A percentile compares a stretch with the other conserved stretches of the same genome.
Conservation (phyloP, 1,140 invertebrate genomes). For the Meloidogyne floridensis region DNA sequence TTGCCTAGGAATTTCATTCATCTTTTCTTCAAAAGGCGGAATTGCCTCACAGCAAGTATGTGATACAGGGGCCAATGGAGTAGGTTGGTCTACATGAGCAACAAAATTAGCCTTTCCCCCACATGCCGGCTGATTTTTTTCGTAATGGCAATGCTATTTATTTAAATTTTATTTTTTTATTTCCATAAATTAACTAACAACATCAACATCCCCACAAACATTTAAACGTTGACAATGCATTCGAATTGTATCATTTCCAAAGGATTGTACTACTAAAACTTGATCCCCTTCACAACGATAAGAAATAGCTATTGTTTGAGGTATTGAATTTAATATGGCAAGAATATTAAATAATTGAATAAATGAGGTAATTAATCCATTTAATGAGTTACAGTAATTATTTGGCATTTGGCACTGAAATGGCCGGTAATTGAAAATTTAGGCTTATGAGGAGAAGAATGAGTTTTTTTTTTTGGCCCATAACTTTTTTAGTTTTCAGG, state of each 20-base stretch:
- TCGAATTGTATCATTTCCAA: slow-evolving; percentile 65
- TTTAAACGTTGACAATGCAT: slow-evolving; percentile 65
- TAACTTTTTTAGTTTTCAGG: no score
- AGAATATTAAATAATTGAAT: background rate
- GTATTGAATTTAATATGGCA: slow-evolving; percentile 7
- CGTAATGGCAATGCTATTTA: slow-evolving; percentile 59
- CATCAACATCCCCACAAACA: slow-evolving; percentile 58
- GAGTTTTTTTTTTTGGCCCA: background rate
- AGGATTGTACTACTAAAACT: slow-evolving; percentile 62
- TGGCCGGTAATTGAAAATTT: background rate
- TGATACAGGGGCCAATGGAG: slow-evolving; percentile 58
- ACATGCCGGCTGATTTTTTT: slow-evolving; percentile 57
- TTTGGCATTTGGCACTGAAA: background rate
- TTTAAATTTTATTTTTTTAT: background rate
- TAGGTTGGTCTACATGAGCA: slow-evolving; percentile 58
- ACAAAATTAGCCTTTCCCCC: slow-evolving; percentile 63
- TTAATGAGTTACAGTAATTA: background rate
- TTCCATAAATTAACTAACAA: slow-evolving; percentile 45
- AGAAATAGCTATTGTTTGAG: slow-evolving; percentile 34
- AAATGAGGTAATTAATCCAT: background rate
- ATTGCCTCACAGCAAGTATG: slow-evolving; percentile 28
- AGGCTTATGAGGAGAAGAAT: background rate
- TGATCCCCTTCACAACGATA: slow-evolving; percentile 60
- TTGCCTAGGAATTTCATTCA: slow-evolving; percentile 1
- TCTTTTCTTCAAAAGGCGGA: background rate